Evolutionary conservation across 2,888 invertebrate genomes (phyloP), one percentile per base, ranked within the genome.

Genomic region (Papilio gigon): DNA sequence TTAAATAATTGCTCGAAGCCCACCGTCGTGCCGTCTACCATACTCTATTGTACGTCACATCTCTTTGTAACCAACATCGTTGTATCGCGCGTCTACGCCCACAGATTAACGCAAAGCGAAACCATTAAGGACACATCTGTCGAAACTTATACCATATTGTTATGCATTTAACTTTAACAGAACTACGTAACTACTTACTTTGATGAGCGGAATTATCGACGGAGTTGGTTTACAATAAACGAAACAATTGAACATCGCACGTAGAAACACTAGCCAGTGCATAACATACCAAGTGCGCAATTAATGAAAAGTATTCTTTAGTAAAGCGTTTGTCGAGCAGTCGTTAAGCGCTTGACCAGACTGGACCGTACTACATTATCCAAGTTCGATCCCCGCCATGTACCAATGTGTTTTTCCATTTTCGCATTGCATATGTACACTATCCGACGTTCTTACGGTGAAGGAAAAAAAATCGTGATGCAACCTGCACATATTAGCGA

Each of bases 61-160:
- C 69, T 65, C 69, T 70, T 70, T 65, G 69, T 70, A 44, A 62
- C 65, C 62, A 58, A 44, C 61, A 61, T 61, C 69, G 69, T 70
- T 70, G 61, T 70, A 71, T 72, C 72, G 63, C 73, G 75, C 72
- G 67, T 75, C 76, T 75, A 74, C 84, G 83, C 84, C 84, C 82
- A 75, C 75, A 81, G 84, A 84, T 84, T 84, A 84, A 66, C 73
- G 68, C 65, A 62, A 66, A 65, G 44, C 69, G 65, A 61, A 60
- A 71, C 73, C 71, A 76, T 77, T 74, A 77, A 67, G 60, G 62
- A 73, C 76, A 77, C 83, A 84, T 81, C 83, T 84, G 83, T 75
- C 76, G 68, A 65, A 70, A 44, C 72, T 65, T 70, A 65, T 65
- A 63, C 65, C 22, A 59, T 61, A 71, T 72, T 71, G 71, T 71